Percentiles rank a stretch among this genome's conserved stretches.
Evolutionary conservation across 2,113 vertebrate genomes (phyloP).

Genomic region (Phalacrocorax carbo): DNA sequence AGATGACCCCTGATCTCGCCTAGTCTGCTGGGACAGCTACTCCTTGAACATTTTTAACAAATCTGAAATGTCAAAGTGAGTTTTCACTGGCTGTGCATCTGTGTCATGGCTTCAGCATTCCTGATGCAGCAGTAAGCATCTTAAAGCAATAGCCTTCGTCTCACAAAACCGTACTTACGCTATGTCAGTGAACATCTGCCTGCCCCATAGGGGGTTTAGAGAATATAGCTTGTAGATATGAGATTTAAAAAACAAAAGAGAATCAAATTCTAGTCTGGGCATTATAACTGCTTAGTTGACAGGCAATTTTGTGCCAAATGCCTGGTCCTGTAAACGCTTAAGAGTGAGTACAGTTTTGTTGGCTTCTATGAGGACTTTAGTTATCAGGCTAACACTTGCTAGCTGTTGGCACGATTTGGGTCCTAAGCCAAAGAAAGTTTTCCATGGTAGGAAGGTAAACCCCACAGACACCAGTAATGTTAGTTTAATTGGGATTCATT

Average conservation of each 20-base stretch:
- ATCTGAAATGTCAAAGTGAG: slow-evolving; percentile 20
- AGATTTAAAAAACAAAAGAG: background rate
- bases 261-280: slow-evolving; percentile 26
- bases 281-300: slow-evolving; percentile 28
- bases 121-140: background rate
- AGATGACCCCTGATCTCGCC: background rate
- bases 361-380: background rate
- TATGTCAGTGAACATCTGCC: background rate
- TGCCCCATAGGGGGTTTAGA: background rate
- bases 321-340: background rate
- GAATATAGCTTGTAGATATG: background rate
- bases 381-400: background rate
- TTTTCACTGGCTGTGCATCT: background rate
- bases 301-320: slow-evolving; percentile 18
- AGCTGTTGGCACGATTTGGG: background rate
- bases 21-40: slow-evolving; percentile 5
- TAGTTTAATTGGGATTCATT: slow-evolving; percentile 60
- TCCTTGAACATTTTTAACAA: slow-evolving; percentile 18
- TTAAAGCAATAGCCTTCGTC: background rate
- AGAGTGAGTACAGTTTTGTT: background rate
- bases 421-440: slow-evolving; percentile 20
- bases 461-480: slow-evolving; percentile 56
- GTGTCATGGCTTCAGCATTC: background rate
- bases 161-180: background rate
- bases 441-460: slow-evolving; percentile 47